Conservation (phyloP, 2,888 invertebrate species). For the Pogonocherus hispidulus region DNA sequence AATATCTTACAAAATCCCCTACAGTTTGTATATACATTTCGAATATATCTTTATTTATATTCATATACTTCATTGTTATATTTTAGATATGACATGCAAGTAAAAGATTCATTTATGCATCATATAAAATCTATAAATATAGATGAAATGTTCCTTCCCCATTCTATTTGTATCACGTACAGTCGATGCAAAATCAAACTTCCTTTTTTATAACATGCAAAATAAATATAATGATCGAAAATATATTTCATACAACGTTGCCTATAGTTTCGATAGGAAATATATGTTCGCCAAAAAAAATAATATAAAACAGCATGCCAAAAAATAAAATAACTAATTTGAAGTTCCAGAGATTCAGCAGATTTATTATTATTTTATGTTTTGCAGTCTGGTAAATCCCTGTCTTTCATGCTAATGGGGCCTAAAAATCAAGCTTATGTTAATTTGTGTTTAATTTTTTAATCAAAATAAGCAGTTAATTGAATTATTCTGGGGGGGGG, state of each 20-base stretch:
- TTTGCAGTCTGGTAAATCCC: constrained; percentile 14
- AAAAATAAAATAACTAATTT: constrained; percentile 43
- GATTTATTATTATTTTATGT: constrained; percentile 35
- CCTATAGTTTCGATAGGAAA: constrained; percentile 29
- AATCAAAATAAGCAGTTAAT: constrained; percentile 20
- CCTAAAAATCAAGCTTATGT: constrained; percentile 25
- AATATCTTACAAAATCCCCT: constrained; percentile 43
- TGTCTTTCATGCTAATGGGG: constrained; percentile 18
- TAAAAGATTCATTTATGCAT: constrained; percentile 50
- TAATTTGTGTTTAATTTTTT: constrained; percentile 5
- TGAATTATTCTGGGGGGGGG: constrained; percentile 6
- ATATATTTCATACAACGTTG: constrained; percentile 43
- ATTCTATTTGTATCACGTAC: no score
- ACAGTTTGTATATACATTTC: constrained; percentile 37
- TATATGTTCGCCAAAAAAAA: constrained; percentile 34
- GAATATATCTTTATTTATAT: constrained; percentile 47
- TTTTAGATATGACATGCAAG: constrained; percentile 48
- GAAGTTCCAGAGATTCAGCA: constrained; percentile 40
- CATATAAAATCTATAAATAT: constrained; percentile 28
- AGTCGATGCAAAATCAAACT: constrained; percentile 51
- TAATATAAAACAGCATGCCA: constrained; percentile 47
- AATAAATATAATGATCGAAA: constrained; percentile 51
- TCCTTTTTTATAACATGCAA: constrained; percentile 54
- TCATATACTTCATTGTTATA: constrained; percentile 46
- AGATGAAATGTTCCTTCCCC: no score